Evolutionary conservation across 2,888 invertebrate genomes (phyloP).

Genomic region (Nymphalis c-album): DNA sequence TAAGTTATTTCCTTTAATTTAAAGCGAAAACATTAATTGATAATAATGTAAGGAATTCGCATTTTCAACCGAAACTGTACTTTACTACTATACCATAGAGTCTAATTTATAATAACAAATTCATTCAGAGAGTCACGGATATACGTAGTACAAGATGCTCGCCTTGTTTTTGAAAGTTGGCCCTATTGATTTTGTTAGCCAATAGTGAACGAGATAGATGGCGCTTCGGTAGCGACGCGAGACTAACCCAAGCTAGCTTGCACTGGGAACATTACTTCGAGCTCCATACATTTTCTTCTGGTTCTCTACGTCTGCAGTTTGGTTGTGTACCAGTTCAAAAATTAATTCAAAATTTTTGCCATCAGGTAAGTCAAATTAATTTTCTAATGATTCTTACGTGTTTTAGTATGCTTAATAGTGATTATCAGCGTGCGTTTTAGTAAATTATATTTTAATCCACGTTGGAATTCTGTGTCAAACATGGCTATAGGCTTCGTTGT

Average conservation of each 20-base stretch:
- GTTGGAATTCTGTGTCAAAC: slow-evolving; percentile 81
- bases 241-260: slow-evolving; percentile 78
- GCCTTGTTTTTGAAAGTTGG: slow-evolving; percentile 59
- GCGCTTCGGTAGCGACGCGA: slow-evolving; percentile 75
- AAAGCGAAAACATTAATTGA: slow-evolving; percentile 61
- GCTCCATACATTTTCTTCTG: slow-evolving; percentile 82
- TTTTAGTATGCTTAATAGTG: slow-evolving; percentile 62
- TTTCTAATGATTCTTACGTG: slow-evolving; percentile 62
- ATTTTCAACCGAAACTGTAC: slow-evolving; percentile 41
- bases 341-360: slow-evolving; percentile 81
- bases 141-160: slow-evolving; percentile 75
- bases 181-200: slow-evolving; percentile 57
- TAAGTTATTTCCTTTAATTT: slow-evolving; percentile 56
- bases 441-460: slow-evolving; percentile 71
- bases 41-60: slow-evolving; percentile 66
- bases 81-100: slow-evolving; percentile 35
- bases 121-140: slow-evolving; percentile 66
- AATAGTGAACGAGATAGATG: slow-evolving; percentile 71
- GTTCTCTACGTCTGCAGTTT: slow-evolving; percentile 81
- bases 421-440: slow-evolving; percentile 57
- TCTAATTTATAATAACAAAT: slow-evolving; percentile 44
- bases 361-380: slow-evolving; percentile 77
- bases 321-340: slow-evolving; percentile 81
- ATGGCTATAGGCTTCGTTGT: slow-evolving; percentile 78
- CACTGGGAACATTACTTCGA: slow-evolving; percentile 79